These are phyloP conservation scores for Nycticryphes semicollaris DNA, from an alignment of 2,113 vertebrate genomes.

Conservation along the genomic window DNA sequence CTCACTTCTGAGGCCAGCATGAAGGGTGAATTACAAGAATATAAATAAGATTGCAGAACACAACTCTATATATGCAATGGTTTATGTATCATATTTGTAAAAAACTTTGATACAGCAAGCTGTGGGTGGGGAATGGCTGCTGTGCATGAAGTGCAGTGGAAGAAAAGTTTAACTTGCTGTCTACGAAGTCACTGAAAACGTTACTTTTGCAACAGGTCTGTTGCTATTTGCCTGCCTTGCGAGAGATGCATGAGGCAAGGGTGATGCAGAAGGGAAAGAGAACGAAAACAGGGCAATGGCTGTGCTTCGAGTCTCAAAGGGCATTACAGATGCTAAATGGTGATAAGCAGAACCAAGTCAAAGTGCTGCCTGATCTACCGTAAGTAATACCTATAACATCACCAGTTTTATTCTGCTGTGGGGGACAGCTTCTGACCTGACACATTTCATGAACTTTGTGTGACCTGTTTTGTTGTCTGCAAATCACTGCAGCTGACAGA, in stretches of 20 bases:
- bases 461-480: constrained; percentile 69
- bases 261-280: constrained; percentile 32
- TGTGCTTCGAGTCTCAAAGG: constrained; percentile 71
- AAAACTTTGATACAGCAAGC: background rate
- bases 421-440: constrained; percentile 69
- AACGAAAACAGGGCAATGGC: constrained; percentile 61
- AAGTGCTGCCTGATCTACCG: constrained; percentile 76
- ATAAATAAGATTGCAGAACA: background rate
- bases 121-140: background rate
- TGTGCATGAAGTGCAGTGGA: background rate
- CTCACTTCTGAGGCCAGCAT: background rate
- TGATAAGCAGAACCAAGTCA: constrained; percentile 72
- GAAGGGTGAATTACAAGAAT: background rate
- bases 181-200: background rate
- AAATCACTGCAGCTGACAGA: constrained; percentile 62
- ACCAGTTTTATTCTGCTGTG: constrained; percentile 64
- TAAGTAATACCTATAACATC: constrained; percentile 79
- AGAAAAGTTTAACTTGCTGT: background rate
- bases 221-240: constrained; percentile 85
- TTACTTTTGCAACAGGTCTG: constrained; percentile 82
- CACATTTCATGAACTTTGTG: constrained; percentile 70
- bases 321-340: constrained; percentile 77
- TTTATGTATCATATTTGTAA: background rate
- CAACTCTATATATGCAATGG: background rate
- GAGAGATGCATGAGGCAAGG: constrained; percentile 49